Percentiles rank a stretch among this genome's conserved stretches.
Conservation (phyloP, 2,888 invertebrate species). For the Girardia tigrina region DNA sequence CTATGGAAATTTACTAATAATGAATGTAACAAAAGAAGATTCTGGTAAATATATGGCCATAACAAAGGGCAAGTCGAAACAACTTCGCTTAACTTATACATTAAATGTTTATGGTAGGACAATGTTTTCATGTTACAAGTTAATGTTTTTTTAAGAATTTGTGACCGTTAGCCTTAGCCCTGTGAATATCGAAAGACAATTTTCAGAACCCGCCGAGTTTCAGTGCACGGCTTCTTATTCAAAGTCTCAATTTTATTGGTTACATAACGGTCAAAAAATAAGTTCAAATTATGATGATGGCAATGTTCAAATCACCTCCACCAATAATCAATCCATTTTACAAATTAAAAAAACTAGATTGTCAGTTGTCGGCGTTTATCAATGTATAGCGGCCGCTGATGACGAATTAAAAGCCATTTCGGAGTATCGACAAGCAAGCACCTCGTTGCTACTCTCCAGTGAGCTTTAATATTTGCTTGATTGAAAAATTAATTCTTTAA, state of each 20-base stretch:
- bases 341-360: not conserved
- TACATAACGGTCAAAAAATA: not conserved
- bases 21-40: conserved; percentile 3
- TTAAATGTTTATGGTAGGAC: not conserved
- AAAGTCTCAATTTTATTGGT: not conserved
- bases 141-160: not conserved
- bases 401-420: not conserved
- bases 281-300: not conserved
- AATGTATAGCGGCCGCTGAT: conserved; percentile 11
- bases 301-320: not conserved
- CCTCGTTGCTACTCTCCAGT: not conserved
- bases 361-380: not conserved
- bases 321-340: not conserved
- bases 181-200: not conserved
- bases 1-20: conserved; percentile 11
- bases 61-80: not conserved
- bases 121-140: not conserved
- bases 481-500: no score
- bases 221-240: not conserved
- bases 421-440: not conserved
- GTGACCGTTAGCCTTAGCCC: not conserved
- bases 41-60: not conserved
- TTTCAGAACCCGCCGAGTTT: not conserved
- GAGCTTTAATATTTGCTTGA: no score
- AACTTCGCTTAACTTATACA: not conserved